Evolutionary conservation across 2,113 vertebrate genomes (phyloP).

Genomic region (Saccopteryx bilineata): DNA sequence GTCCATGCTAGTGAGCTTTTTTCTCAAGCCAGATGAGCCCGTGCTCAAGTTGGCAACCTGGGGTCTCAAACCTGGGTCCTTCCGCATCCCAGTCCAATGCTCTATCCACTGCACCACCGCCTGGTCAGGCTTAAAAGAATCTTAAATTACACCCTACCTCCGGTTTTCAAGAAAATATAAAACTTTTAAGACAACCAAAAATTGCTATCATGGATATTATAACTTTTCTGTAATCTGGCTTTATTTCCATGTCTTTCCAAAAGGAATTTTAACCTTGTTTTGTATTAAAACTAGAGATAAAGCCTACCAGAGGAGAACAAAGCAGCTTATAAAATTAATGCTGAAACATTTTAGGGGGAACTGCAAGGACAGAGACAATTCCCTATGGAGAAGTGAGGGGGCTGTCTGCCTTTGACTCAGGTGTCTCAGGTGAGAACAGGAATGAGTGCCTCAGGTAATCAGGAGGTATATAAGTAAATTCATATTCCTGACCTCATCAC

Average conservation of each 20-base stretch:
- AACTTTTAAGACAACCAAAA: background rate
- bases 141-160: background rate
- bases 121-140: background rate
- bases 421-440: background rate
- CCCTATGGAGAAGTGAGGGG: accelerated
- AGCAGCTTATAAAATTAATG: background rate
- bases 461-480: background rate
- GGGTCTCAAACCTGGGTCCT: too few species aligned
- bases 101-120: too few species aligned
- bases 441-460: background rate
- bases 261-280: background rate
- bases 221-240: background rate
- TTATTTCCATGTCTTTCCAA: background rate
- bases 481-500: background rate
- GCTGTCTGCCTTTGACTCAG: background rate
- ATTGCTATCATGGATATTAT: background rate
- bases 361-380: background rate
- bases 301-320: background rate
- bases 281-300: background rate
- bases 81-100: too few species aligned
- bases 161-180: background rate
- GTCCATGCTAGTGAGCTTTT: too few species aligned
- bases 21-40: too few species aligned
- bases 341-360: background rate
- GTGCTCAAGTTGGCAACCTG: too few species aligned